Evolutionary conservation across 2,113 vertebrate species (phyloP), one percentile per base, ranked within the genome.

Genomic region (Hemiscyllium ocellatum): DNA sequence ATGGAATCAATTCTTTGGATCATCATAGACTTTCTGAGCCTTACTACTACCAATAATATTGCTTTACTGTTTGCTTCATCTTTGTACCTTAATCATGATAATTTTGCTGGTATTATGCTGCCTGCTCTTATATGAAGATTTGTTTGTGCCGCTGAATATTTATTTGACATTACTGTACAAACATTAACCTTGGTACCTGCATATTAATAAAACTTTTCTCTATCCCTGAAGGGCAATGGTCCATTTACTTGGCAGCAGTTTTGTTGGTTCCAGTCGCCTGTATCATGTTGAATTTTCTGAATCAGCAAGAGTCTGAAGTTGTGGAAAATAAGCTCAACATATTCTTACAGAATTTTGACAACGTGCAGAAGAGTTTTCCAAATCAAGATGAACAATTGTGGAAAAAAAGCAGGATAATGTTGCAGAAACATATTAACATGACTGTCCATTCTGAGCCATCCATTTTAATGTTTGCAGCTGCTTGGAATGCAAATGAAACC

Each of bases 321-420:
- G 47, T 83, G 80, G n/a, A 72, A 15, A 72, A 69, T 33, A 1
- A 33, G 4, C 42, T 95, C 42, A 47, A 95, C 24, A 33, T 70
- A 33, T 95, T 95, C 94, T 95, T 95, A 47, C 68, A 70, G 22
- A 76, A 95, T 70, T 70, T 95, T 72, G 69, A 10, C 4, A 13
- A 76, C 13, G 94, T 95, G 22, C 68, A 76, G 47, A 76, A 37
- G 47, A 72, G 94, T 72, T 95, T 95, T 95, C 94, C 68, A 50
- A 95, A 29, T 76, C 94, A 95, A 68, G 68, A 70, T 72, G 94
- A 76, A 10, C 94, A 72, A 47, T 13, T 95, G 52, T 95, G 94
- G 94, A 95, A 95, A 33, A 95, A 69, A 72, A 95, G 94, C 47
- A 47, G 42, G 94, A 95, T 95, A 72, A 72, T 95, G 94, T 95